Evolutionary conservation across 2,113 vertebrate genomes (phyloP).

Genomic region (Cephalopterus ornatus): DNA sequence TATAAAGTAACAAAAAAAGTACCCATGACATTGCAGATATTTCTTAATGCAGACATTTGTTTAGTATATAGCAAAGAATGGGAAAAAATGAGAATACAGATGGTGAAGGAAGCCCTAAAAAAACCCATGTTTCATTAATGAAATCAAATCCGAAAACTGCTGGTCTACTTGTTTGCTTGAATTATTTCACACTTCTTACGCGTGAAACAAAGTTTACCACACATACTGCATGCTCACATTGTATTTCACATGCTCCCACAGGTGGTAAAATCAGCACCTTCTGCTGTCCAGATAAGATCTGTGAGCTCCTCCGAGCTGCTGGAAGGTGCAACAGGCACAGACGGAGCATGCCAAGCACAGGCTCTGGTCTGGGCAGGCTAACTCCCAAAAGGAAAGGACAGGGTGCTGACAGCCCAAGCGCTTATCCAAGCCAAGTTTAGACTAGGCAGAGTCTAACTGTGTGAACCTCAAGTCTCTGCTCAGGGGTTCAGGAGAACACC

Average conservation of each 20-base stretch:
- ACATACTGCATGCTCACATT: rapidly evolving
- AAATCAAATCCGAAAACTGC: rapidly evolving
- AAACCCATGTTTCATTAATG: not conserved
- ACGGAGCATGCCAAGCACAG: not conserved
- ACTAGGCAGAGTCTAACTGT: not conserved
- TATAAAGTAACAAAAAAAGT: not conserved
- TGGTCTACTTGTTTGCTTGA: not conserved
- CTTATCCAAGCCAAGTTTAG: not conserved
- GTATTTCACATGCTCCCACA: not conserved
- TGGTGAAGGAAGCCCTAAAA: not conserved
- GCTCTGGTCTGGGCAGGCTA: not conserved
- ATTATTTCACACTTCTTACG: not conserved
- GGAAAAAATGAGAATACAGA: not conserved
- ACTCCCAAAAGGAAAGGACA: not conserved
- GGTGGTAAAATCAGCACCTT: not conserved
- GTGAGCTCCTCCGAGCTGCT: not conserved
- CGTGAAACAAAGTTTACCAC: not conserved
- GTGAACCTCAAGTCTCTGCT: not conserved
- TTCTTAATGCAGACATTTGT: not conserved
- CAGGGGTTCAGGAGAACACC: not conserved
- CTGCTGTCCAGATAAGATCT: not conserved
- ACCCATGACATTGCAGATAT: not conserved
- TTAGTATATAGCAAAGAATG: not conserved
- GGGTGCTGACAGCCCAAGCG: not conserved
- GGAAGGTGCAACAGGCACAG: not conserved